Conservation (phyloP, 2,113 vertebrate genomes). For the Plecotus auritus region DNA sequence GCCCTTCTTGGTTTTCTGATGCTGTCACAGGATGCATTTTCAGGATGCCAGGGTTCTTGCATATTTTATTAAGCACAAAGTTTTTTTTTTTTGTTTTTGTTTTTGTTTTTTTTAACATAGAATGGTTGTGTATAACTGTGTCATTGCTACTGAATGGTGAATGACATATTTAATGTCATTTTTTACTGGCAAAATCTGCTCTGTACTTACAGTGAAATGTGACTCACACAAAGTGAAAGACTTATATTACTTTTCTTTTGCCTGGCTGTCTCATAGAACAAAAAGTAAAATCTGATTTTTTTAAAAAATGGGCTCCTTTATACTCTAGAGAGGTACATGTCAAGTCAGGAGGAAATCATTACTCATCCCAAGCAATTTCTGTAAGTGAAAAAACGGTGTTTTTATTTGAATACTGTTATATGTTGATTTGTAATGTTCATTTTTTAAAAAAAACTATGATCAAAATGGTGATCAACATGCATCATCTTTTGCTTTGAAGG, state of each 20-base stretch:
- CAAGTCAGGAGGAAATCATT: constrained; percentile 4
- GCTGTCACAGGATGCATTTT: constrained; percentile 35
- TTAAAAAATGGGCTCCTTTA: neutral
- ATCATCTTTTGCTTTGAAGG: neutral
- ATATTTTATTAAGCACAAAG: constrained; percentile 59
- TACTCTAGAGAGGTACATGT: neutral
- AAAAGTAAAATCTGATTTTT: neutral
- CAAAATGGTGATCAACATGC: neutral
- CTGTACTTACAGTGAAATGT: constrained; percentile 27
- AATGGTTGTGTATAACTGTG: constrained; percentile 50
- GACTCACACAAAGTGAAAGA: constrained; percentile 29
- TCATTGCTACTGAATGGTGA: constrained; percentile 36
- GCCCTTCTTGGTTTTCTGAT: neutral
- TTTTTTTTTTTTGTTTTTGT: neutral
- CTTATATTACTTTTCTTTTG: neutral
- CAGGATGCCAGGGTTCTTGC: constrained; percentile 31
- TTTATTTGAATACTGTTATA: neutral
- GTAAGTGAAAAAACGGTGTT: neutral
- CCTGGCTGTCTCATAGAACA: neutral
- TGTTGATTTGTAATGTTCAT: neutral
- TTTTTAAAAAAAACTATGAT: neutral
- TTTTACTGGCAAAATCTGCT: constrained; percentile 28
- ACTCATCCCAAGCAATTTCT: neutral
- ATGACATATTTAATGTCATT: constrained; percentile 60
- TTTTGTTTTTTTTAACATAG: neutral